phyloP scores from a whole-genome alignment of 2,113 vertebrate genomes.

The Platanista minor region DNA sequence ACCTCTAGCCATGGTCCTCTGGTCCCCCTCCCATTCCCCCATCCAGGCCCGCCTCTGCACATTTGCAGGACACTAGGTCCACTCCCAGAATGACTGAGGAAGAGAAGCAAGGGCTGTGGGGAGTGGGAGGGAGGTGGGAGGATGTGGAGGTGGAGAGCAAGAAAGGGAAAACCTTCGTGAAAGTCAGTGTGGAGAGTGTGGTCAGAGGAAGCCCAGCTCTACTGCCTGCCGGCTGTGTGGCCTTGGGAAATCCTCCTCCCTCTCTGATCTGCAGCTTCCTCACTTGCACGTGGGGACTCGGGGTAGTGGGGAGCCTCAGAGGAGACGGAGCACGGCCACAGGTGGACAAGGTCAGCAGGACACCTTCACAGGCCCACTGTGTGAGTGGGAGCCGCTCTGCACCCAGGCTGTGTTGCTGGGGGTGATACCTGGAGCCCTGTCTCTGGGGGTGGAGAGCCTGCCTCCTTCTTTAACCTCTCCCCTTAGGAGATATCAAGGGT shows the following conservation, averaged over 20 bases:
- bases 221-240: neutral
- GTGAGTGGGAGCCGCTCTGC: accelerated
- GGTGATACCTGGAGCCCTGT: neutral
- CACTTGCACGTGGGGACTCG: accelerated
- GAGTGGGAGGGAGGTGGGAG: no score
- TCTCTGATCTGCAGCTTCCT: neutral
- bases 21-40: no score
- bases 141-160: neutral
- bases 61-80: neutral
- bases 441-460: neutral
- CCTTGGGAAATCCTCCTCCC: neutral
- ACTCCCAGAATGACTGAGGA: neutral
- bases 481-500: neutral
- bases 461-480: neutral
- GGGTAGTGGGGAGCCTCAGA: neutral
- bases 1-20: neutral
- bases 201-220: neutral
- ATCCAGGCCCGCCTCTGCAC: no score
- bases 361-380: neutral
- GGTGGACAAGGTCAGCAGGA: accelerated
- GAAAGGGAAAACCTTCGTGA: accelerated
- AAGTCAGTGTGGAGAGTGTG: accelerated
- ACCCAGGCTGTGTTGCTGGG: neutral
- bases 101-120: neutral
- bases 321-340: neutral